Evolutionary conservation across 1,140 invertebrate species (phyloP), one percentile per base, ranked within the genome.

Genomic region (Drosophila insularis): DNA sequence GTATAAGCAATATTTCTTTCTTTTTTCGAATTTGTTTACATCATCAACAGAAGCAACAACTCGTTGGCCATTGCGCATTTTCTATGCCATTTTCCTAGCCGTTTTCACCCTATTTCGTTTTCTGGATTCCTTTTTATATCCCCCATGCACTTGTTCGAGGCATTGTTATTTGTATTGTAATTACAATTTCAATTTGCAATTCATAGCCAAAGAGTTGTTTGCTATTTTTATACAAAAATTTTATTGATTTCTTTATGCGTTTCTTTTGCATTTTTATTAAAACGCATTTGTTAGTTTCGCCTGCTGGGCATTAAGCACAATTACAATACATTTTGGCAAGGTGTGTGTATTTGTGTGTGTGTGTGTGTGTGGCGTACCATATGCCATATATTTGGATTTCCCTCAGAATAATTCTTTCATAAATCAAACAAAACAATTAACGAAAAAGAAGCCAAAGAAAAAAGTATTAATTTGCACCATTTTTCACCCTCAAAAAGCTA

Each of bases 111-210:
- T 10, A 50, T 50, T 50, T 50, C 21, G 46, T 68, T 77, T 32
- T 40, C n/a, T n/a, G 54, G 62, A 70, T 84, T 71, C 73, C 68
- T 56, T 70, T 71, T 43, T 46, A 54, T 35, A 65, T 67, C 19
- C 43, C 43, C 43, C 43, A 21, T 84, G 67, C 81, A 76, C 66
- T 84, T 84, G 76, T 19, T 37, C 67, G 35, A 39, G 58, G 43
- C 43, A 50, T 50, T 50, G 43, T 50, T 50, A 46, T 17, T 17
- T 50, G 10, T 50, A 39, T 61, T 63, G 46, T 78, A 86, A 86
- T 85, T 75, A 67, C 59, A 81, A 78, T 78, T 71, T 56, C 39
- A 81, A 85, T 86, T 86, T 86, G 80, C 78, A 85, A 85, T 85
- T 68, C 82, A 67, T 78, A 78, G 74, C 68, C 71, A 84, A 85